Conservation (phyloP, 2,888 invertebrate species). For the Stenoptilia bipunctidactyla region DNA sequence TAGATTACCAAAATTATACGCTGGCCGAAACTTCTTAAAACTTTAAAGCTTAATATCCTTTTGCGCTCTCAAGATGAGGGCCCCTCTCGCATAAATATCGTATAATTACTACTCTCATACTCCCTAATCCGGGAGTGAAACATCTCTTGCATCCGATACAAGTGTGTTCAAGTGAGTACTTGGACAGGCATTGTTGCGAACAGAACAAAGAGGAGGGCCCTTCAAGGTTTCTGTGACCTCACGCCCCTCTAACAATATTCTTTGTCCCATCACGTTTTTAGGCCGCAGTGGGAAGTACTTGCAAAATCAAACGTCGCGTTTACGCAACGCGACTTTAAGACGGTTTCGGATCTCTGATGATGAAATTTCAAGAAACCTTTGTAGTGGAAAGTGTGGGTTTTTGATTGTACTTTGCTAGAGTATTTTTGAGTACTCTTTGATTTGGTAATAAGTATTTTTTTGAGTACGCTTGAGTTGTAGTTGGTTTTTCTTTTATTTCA, state of each 20-base stretch:
- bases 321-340: too few species aligned
- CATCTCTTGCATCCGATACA: slow-evolving; percentile 63
- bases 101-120: slow-evolving; percentile 44
- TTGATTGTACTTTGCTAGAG: too few species aligned
- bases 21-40: slow-evolving; percentile 12
- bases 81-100: slow-evolving; percentile 38
- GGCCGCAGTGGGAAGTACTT: slow-evolving; percentile 34
- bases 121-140: slow-evolving; percentile 37
- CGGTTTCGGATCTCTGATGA: too few species aligned
- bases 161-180: slow-evolving; percentile 49
- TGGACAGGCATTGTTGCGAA: slow-evolving; percentile 54
- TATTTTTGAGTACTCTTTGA: too few species aligned
- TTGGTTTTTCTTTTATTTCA: too few species aligned
- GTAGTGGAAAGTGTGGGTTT: too few species aligned
- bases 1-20: too few species aligned
- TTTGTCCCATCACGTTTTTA: slow-evolving; percentile 66
- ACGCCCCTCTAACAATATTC: slow-evolving; percentile 40
- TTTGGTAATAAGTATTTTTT: too few species aligned
- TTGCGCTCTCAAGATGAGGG: slow-evolving; percentile 26
- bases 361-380: too few species aligned
- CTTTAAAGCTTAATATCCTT: slow-evolving; percentile 32
- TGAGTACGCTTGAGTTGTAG: too few species aligned
- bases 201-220: slow-evolving; percentile 62
- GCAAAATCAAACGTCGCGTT: slow-evolving; percentile 12
- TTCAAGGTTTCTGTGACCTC: slow-evolving; percentile 52